These are phyloP conservation scores for Leptinotarsa rubiginosa DNA, from an alignment of 2,888 invertebrate species.

Conservation along the genomic window DNA sequence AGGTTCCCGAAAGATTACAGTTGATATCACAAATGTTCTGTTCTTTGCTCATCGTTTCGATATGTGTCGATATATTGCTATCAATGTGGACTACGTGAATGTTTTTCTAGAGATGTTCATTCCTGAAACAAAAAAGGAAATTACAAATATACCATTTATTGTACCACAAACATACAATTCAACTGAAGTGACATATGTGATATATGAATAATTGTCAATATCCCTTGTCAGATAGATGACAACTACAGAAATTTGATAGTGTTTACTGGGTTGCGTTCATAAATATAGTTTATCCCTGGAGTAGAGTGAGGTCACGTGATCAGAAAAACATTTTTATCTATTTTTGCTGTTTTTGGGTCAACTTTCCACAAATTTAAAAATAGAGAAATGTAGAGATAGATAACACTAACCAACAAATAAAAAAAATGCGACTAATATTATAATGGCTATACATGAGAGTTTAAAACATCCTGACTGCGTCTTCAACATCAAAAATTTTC, in stretches of 20 bases:
- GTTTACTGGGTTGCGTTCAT: too few relatives aligned
- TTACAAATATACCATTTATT: neutral
- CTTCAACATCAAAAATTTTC: too few relatives aligned
- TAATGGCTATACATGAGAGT: too few relatives aligned
- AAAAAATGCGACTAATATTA: too few relatives aligned
- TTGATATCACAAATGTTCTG: constrained; percentile 34
- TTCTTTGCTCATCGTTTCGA: constrained; percentile 31
- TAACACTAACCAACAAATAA: too few relatives aligned
- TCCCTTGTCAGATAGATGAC: neutral
- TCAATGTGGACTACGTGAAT: constrained; percentile 2
- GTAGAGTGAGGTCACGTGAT: too few relatives aligned
- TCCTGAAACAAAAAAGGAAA: constrained; percentile 33
- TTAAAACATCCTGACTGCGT: too few relatives aligned
- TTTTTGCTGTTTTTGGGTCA: too few relatives aligned
- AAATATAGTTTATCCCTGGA: too few relatives aligned
- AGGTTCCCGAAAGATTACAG: constrained; percentile 29
- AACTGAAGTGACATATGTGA: neutral
- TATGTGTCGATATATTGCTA: constrained; percentile 37
- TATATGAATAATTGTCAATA: neutral
- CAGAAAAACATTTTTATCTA: too few relatives aligned
- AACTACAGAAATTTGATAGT: neutral
- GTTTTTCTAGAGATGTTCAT: constrained; percentile 36
- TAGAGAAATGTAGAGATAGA: too few relatives aligned
- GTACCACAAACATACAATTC: neutral
- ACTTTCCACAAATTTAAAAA: too few relatives aligned